Percentiles rank a stretch among this genome's conserved stretches.
phyloP scores from a whole-genome alignment of 2,797 vertebrate genomes.

The Arnoldichthys spilopterus region DNA sequence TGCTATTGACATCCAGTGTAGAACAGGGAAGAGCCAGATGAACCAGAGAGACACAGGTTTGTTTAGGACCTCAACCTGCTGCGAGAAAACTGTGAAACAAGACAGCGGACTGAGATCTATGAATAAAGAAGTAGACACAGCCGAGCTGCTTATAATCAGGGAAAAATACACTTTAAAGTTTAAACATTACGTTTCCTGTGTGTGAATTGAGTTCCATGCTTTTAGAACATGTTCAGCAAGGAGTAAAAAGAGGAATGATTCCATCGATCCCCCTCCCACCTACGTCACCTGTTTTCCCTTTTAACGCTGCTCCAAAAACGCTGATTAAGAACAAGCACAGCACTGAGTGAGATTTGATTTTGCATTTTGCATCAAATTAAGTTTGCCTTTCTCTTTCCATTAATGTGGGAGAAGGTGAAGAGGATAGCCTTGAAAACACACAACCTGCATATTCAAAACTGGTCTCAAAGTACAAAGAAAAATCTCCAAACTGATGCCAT shows the following conservation, averaged over 20 bases:
- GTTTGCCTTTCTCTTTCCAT: neutral
- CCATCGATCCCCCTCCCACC: conserved; percentile 32
- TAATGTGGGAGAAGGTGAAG: conserved; percentile 10
- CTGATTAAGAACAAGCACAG: conserved; percentile 38
- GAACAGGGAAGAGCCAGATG: conserved; percentile 29
- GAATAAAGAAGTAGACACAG: conserved; percentile 84
- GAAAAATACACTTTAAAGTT: conserved; percentile 79
- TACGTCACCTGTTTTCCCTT: conserved; percentile 47
- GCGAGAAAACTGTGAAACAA: conserved; percentile 68
- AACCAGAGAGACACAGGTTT: conserved; percentile 31
- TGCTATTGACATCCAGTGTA: conserved; percentile 43
- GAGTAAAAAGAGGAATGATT: neutral
- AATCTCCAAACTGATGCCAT: no score
- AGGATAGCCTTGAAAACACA: neutral
- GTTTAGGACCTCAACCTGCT: conserved; percentile 56
- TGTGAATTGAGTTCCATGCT: conserved; percentile 78
- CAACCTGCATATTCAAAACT: conserved; percentile 5
- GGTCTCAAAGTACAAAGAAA: neutral
- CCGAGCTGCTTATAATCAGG: conserved; percentile 82
- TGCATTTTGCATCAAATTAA: neutral
- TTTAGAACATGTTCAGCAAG: conserved; percentile 54
- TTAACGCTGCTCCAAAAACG: neutral
- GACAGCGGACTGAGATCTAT: conserved; percentile 71
- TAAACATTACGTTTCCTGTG: conserved; percentile 81
- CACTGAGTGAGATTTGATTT: conserved; percentile 9